These are phyloP conservation scores for Microcebus griseorufus DNA, from an alignment of 2,113 vertebrate genomes.

Conservation along the genomic window DNA sequence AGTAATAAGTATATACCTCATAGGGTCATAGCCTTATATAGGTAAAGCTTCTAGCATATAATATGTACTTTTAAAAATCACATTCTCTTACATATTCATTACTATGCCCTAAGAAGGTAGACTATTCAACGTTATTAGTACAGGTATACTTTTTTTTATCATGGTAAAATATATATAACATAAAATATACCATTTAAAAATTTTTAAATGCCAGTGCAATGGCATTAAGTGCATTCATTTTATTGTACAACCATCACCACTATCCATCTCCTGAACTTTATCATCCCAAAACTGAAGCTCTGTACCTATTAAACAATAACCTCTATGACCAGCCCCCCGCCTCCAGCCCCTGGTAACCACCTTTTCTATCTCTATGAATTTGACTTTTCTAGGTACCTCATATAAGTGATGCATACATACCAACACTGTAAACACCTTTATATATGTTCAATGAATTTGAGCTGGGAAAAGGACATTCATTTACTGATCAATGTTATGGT, in stretches of 20 bases:
- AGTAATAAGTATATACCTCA: background rate
- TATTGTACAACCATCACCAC: background rate
- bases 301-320: background rate
- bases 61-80: constrained; percentile 2
- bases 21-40: background rate
- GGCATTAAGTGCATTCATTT: background rate
- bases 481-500: background rate
- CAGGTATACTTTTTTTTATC: background rate
- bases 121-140: background rate
- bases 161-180: background rate
- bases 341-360: background rate
- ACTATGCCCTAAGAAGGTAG: background rate
- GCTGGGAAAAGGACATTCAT: background rate
- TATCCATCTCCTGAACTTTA: background rate
- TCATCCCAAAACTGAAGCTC: constrained; percentile 8
- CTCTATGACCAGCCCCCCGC: background rate
- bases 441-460: background rate
- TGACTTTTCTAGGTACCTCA: background rate
- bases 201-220: background rate
- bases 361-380: background rate
- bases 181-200: constrained; percentile 10
- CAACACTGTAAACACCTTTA: background rate
- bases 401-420: background rate
- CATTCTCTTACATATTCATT: constrained; percentile 5
- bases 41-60: background rate